These are phyloP conservation scores for Charanyca ferruginea DNA, from an alignment of 2,888 invertebrate genomes.

Conservation along the genomic window DNA sequence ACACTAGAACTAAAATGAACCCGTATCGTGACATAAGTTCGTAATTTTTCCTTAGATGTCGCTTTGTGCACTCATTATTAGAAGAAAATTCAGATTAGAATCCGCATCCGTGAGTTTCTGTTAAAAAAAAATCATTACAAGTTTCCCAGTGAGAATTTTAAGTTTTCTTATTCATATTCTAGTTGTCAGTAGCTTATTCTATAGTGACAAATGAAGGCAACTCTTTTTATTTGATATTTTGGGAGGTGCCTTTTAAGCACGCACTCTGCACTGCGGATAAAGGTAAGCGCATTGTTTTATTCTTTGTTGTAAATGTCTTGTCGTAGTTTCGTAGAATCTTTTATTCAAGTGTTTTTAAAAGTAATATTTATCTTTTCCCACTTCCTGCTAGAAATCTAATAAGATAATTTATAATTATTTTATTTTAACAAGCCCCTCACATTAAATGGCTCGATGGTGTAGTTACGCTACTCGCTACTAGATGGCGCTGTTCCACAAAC, in stretches of 20 bases:
- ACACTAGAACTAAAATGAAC: slow-evolving; percentile 29
- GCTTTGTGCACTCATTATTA: slow-evolving; percentile 28
- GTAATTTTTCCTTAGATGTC: slow-evolving; percentile 61
- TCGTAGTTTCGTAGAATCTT: neutral
- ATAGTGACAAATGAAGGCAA: slow-evolving; percentile 27
- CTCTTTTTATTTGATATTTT: slow-evolving; percentile 17
- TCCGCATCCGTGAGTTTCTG: slow-evolving; percentile 31
- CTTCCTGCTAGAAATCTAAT: slow-evolving; percentile 9
- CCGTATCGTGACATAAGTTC: slow-evolving; percentile 29
- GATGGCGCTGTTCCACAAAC: slow-evolving; percentile 74
- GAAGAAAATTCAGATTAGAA: slow-evolving; percentile 57
- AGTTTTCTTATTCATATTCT: slow-evolving; percentile 24
- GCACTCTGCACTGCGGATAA: slow-evolving; percentile 54
- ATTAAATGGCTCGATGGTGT: slow-evolving; percentile 27
- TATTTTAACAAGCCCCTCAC: slow-evolving; percentile 30
- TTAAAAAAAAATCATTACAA: slow-evolving; percentile 40
- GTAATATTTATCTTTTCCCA: neutral
- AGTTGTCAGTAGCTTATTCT: slow-evolving; percentile 16
- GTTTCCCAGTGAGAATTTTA: slow-evolving; percentile 29
- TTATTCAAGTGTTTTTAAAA: neutral
- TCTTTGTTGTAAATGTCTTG: slow-evolving; percentile 1
- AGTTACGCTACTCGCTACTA: slow-evolving; percentile 72
- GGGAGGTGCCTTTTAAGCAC: slow-evolving; percentile 30
- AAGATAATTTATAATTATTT: slow-evolving; percentile 20
- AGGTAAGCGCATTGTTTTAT: slow-evolving; percentile 53